These are phyloP conservation scores for Baryphthengus martii DNA, from an alignment of 2,113 vertebrate species.

Conservation along the genomic window DNA sequence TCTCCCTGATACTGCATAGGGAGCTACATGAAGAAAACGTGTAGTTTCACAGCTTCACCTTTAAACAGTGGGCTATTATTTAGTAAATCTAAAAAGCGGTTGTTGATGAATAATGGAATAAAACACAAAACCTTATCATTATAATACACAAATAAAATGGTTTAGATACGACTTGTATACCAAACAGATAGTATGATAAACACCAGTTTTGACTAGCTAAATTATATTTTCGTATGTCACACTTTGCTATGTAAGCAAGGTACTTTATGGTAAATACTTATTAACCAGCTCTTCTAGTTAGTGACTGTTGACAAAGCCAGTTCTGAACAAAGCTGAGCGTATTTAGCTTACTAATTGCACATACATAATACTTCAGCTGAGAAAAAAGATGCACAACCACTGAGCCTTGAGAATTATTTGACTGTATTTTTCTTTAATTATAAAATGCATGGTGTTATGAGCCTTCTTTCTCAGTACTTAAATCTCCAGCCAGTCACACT, in stretches of 20 bases:
- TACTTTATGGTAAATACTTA: neutral
- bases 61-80: neutral
- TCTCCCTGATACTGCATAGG: neutral
- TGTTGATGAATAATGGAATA: neutral
- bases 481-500: neutral
- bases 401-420: neutral
- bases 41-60: neutral
- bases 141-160: neutral
- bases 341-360: neutral
- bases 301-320: neutral
- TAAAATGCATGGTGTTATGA: neutral
- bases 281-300: neutral
- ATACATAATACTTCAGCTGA: neutral
- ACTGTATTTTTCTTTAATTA: neutral
- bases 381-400: neutral
- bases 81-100: neutral
- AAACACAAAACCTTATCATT: neutral
- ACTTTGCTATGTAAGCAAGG: neutral
- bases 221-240: neutral
- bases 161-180: neutral
- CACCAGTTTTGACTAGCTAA: neutral
- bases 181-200: neutral
- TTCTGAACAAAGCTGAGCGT: neutral
- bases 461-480: neutral
- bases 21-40: constrained; percentile 25